phyloP scores from a whole-genome alignment of 2,888 invertebrate species.

The Trissolcus japonicus region DNA sequence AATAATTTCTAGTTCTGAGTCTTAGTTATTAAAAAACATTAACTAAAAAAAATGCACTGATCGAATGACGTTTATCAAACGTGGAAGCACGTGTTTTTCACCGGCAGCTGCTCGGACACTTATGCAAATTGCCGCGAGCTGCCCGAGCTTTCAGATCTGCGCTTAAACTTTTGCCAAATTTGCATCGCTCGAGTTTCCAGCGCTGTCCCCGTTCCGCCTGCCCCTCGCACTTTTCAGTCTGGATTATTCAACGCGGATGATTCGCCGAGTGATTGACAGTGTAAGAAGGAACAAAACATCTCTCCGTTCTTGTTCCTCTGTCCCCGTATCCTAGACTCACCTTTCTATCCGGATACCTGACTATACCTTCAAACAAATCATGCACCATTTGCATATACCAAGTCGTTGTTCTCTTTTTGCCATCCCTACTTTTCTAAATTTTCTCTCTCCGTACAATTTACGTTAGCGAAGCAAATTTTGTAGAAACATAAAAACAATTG shows the following conservation, averaged over 20 bases:
- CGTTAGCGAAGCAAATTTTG: no score
- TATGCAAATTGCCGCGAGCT: constrained; percentile 71
- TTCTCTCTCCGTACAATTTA: background rate
- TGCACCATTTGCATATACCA: constrained; percentile 70
- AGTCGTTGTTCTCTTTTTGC: constrained; percentile 52
- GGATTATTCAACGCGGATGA: constrained; percentile 54
- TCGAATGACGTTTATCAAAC: constrained; percentile 68
- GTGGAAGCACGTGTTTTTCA: constrained; percentile 70
- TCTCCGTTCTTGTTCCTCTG: constrained; percentile 15
- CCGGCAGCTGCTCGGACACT: constrained; percentile 73
- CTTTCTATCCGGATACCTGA: constrained; percentile 37
- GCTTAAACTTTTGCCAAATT: constrained; percentile 68
- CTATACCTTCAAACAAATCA: constrained; percentile 65
- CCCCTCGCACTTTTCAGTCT: constrained; percentile 47
- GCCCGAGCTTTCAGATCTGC: constrained; percentile 72
- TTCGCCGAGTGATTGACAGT: constrained; percentile 55
- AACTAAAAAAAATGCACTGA: constrained; percentile 1
- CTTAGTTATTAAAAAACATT: background rate
- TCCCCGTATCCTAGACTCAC: constrained; percentile 13
- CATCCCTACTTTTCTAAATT: background rate
- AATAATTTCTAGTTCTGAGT: no score
- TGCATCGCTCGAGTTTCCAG: constrained; percentile 66
- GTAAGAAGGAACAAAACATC: constrained; percentile 42
- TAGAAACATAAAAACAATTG: no score
- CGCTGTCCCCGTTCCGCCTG: constrained; percentile 58